Evolutionary conservation across 2,113 vertebrate genomes (phyloP).

Genomic region (Apistogramma diplotaenia): DNA sequence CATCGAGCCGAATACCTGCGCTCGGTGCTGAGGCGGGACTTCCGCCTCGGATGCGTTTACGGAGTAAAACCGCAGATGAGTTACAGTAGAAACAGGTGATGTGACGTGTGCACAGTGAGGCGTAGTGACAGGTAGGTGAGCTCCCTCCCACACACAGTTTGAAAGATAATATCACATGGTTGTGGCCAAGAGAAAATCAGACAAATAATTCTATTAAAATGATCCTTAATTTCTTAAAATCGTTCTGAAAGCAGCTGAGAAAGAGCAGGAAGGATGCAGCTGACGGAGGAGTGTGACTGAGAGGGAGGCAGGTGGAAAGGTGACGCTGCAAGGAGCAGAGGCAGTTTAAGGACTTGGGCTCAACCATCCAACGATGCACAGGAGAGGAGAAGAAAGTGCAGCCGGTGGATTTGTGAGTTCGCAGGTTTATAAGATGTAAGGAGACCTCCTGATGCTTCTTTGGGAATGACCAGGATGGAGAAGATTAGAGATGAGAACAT

Average conservation of each 20-base stretch:
- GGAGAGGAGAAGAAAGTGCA: neutral
- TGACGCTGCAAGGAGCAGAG: neutral
- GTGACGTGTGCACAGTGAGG: neutral
- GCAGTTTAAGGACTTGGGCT: neutral
- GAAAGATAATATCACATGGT: neutral
- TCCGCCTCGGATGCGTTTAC: neutral
- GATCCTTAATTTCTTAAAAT: neutral
- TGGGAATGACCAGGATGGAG: neutral
- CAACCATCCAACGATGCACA: neutral
- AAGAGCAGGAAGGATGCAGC: too few relatives aligned
- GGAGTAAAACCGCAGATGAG: neutral
- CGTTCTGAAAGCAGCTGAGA: too few relatives aligned
- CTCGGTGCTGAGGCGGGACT: neutral
- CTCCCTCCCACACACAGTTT: neutral
- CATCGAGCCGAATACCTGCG: accelerated
- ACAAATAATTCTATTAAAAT: neutral
- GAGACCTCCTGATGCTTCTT: neutral
- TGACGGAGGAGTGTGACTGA: too few relatives aligned
- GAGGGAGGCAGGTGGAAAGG: neutral
- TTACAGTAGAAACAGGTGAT: neutral
- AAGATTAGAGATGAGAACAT: neutral
- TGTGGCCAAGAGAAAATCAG: neutral
- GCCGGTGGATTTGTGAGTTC: neutral
- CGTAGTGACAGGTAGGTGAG: neutral
- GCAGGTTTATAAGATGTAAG: neutral